Base-by-base conservation (phyloP, 2,888 invertebrate genomes). In the Mimachlamys varia region DNA sequence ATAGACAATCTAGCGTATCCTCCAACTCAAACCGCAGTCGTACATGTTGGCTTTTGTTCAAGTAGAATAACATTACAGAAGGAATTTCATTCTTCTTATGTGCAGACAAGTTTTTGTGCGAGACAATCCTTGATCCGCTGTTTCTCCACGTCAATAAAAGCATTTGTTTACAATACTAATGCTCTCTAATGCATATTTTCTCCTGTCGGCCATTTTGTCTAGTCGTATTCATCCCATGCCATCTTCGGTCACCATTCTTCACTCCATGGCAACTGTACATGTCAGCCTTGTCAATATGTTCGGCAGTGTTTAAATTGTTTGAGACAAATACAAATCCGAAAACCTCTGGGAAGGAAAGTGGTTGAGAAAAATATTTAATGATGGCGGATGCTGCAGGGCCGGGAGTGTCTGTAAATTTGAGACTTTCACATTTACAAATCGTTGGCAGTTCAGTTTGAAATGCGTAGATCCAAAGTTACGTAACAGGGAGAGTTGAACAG, bases 11-110 rank as follows among this genome's bases (percentile, higher is more conserved):
- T 53, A 19, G 53, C 13, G 19, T 53, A 53, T 53, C 76, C 27
- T 76, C 76, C 76, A 76, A 22, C 44, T 44, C 44, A 7, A 44
- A 44, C 7, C 76, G 27, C 76, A 19, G 2, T 33, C 62, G 4
- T 27, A 22, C 76, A 76, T 76, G 76, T 76, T 76, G 76, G 76
- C 76, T 76, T 76, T 76, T 76, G 33, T 76, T 76, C 76, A 76
- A 76, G 22, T 33, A 12, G 76, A 62, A 22, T 62, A 5, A 22
- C 62, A 22, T 62, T 62, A 22, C 62, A 76, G 76, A 76, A 12
- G 33, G 27, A 76, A 76, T 33, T 76, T 76, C 33, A 76, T 76
- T 76, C 76, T 76, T 76, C 76, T 27, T 76, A 22, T 58, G n/a
- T 76, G 76, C 76, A 76, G 76, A 33, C 76, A 76, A 76, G 27